Conservation (phyloP, 2,113 vertebrate species). For the Patagioenas fasciata region DNA sequence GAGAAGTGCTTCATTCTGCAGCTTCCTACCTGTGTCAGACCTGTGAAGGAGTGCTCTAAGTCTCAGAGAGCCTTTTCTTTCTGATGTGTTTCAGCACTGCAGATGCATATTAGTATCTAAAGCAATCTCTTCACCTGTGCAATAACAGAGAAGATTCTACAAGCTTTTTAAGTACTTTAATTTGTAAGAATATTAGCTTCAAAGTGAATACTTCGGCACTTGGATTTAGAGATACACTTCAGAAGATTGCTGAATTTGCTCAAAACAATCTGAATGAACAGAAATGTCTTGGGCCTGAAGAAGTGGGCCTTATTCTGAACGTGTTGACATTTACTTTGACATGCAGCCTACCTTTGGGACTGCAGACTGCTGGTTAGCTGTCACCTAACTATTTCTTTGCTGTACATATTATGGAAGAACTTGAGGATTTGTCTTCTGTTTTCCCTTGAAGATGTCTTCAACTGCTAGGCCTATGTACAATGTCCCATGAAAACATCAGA, state of each 20-base stretch:
- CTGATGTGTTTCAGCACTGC: background rate
- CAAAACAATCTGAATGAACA: background rate
- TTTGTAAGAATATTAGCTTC: slow-evolving; percentile 18
- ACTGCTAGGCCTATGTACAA: background rate
- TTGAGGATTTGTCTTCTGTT: background rate
- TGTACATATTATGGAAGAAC: background rate
- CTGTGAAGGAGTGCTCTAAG: background rate
- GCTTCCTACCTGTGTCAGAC: background rate
- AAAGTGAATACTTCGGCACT: fast-evolving
- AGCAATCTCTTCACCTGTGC: background rate
- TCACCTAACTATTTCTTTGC: background rate
- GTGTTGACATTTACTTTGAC: background rate
- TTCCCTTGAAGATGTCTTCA: background rate
- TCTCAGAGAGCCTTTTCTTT: background rate
- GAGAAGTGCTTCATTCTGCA: background rate
- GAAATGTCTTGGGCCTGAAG: background rate
- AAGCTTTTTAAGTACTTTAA: slow-evolving; percentile 32
- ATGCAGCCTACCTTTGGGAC: background rate
- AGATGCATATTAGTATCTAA: background rate
- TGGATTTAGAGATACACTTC: background rate
- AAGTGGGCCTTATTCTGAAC: background rate
- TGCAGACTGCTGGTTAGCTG: background rate
- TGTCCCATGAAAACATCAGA: background rate
- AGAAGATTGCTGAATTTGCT: background rate
- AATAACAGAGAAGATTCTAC: background rate